Conservation (phyloP, 2,797 vertebrate species). For the Chelmon rostratus region DNA sequence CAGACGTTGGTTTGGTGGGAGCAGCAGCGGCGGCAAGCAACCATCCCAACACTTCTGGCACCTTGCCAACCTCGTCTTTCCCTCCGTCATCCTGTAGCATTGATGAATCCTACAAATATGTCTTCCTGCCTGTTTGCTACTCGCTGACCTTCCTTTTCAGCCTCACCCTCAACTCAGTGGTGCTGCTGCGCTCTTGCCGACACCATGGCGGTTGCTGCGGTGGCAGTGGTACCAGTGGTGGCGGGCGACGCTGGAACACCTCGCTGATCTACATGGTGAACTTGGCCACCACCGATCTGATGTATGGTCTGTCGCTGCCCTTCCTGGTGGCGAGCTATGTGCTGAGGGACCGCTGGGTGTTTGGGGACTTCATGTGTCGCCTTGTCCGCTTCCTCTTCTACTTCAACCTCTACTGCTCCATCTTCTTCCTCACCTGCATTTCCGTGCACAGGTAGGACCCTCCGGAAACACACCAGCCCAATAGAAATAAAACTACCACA, state of each 20-base stretch:
- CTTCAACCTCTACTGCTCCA: constrained; percentile 91
- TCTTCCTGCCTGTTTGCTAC: constrained; percentile 90
- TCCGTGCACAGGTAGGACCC: constrained; percentile 78
- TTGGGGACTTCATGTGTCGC: constrained; percentile 91
- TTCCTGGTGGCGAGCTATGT: constrained; percentile 90
- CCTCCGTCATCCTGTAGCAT: constrained; percentile 80
- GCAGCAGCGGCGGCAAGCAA: not conserved
- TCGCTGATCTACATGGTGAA: constrained; percentile 91
- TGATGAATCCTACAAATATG: constrained; percentile 90
- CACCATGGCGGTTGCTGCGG: constrained; percentile 43
- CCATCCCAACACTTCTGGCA: constrained; percentile 53
- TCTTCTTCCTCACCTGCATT: constrained; percentile 91
- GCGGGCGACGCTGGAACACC: constrained; percentile 85
- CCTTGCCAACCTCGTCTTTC: constrained; percentile 16
- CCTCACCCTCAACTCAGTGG: constrained; percentile 87
- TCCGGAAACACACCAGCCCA: not conserved
- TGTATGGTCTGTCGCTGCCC: constrained; percentile 90
- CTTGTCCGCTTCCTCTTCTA: constrained; percentile 91
- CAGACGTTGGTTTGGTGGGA: not conserved
- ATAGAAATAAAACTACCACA: not conserved
- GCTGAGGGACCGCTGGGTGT: constrained; percentile 88
- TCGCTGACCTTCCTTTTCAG: constrained; percentile 89
- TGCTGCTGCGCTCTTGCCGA: constrained; percentile 86
- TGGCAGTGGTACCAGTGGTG: not conserved
- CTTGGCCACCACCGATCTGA: constrained; percentile 89